phyloP scores from a whole-genome alignment of 1,140 invertebrate species.

The Drosophila neocordata region DNA sequence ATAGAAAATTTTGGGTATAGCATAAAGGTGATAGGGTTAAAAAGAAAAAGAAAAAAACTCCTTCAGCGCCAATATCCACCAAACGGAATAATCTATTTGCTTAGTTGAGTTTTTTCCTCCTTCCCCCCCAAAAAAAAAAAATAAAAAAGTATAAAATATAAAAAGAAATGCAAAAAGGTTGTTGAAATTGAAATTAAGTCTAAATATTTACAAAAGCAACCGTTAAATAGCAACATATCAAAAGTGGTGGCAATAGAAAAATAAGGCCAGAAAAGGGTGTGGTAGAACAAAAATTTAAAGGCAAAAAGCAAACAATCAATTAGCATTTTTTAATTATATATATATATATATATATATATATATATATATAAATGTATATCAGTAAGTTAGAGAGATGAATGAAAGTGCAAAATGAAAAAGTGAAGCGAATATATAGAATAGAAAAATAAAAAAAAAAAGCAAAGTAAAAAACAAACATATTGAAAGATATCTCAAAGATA shows the following conservation, averaged over 20 bases:
- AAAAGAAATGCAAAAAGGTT: slow-evolving; percentile 21
- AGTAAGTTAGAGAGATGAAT: background rate
- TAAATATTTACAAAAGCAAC: slow-evolving; percentile 75
- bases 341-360: slow-evolving; percentile 1
- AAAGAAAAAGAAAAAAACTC: slow-evolving; percentile 2
- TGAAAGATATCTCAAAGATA: slow-evolving; percentile 4
- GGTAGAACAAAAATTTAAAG: slow-evolving; percentile 4
- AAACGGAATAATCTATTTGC: background rate
- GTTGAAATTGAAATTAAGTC: slow-evolving; percentile 64
- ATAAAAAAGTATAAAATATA: background rate
- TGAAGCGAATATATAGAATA: too few species aligned
- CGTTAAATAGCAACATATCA: slow-evolving; percentile 75
- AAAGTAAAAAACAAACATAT: background rate
- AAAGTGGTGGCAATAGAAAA: slow-evolving; percentile 41
- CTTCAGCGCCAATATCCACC: background rate
- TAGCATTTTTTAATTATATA: slow-evolving; percentile 6
- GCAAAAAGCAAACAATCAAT: slow-evolving; percentile 39
- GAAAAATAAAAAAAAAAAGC: background rate
- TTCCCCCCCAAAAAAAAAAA: background rate
- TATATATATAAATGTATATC: background rate
- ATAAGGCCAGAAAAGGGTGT: background rate
- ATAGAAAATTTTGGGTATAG: slow-evolving; percentile 8
- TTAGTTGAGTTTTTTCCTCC: background rate
- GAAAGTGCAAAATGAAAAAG: slow-evolving; percentile 7
- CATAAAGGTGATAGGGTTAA: slow-evolving; percentile 2